These are phyloP conservation scores for Drosophila burlai DNA, from an alignment of 1,140 invertebrate genomes.

Conservation along the genomic window DNA sequence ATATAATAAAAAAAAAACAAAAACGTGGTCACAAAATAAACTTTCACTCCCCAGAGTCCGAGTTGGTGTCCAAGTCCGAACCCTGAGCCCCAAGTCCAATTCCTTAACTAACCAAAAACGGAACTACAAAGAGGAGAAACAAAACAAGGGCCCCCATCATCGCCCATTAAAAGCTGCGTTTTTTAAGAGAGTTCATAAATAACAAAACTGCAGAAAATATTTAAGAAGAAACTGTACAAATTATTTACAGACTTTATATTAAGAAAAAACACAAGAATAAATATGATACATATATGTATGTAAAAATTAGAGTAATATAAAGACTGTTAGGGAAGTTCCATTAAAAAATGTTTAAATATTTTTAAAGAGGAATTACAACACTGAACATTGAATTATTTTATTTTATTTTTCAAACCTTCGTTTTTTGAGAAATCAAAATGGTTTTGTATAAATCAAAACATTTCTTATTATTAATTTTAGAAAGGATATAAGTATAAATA, in stretches of 20 bases:
- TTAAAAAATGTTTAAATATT: too few relatives aligned
- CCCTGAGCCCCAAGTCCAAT: conserved; percentile 38
- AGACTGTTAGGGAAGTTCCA: too few relatives aligned
- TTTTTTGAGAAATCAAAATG: too few relatives aligned
- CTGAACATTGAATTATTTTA: too few relatives aligned
- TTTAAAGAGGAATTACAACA: too few relatives aligned
- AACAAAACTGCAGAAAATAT: conserved; percentile 47
- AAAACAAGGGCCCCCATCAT: conserved; percentile 11
- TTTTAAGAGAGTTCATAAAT: conserved; percentile 46
- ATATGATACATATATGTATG: background rate
- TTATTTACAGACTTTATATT: background rate
- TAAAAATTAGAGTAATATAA: background rate
- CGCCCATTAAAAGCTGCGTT: conserved; percentile 62
- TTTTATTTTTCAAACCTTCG: too few relatives aligned
- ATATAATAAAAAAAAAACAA: conserved; percentile 4
- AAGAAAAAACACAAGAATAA: background rate
- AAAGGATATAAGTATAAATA: too few relatives aligned
- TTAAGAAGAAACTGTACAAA: background rate
- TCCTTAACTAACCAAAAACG: conserved; percentile 70
- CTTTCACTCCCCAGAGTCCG: conserved; percentile 63
- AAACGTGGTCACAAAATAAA: conserved; percentile 50
- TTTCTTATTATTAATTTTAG: too few relatives aligned
- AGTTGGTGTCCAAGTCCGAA: background rate
- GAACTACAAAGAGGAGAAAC: conserved; percentile 52
- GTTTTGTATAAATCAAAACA: too few relatives aligned